Evolutionary conservation across 2,797 vertebrate genomes (phyloP).

Genomic region (Anas bernieri): DNA sequence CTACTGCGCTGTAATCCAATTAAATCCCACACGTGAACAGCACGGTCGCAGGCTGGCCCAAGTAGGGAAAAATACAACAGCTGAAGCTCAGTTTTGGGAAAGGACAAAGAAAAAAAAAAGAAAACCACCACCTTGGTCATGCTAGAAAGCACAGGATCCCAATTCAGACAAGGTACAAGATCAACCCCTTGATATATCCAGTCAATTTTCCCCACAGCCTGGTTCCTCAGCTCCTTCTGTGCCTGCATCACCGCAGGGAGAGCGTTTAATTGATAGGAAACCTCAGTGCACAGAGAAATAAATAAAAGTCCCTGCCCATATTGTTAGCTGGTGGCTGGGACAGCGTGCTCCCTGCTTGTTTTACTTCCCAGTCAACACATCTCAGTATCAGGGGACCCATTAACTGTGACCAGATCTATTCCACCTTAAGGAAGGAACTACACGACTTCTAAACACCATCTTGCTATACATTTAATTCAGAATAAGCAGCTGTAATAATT

Average conservation of each 20-base stretch:
- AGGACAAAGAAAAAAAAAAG: not conserved
- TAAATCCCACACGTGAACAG: not conserved
- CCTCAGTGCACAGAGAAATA: not conserved
- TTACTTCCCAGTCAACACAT: not conserved
- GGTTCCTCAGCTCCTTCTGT: not conserved
- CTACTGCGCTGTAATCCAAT: not conserved
- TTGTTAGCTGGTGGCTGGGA: not conserved
- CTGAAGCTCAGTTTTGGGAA: not conserved
- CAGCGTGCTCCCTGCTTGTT: not conserved
- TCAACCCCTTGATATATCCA: not conserved
- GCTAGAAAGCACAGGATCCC: not conserved
- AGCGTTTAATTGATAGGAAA: not conserved
- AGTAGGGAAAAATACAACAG: not conserved
- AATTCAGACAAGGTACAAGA: not conserved
- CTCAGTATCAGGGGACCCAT: fast-evolving
- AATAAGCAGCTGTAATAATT: not conserved
- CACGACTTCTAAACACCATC: not conserved
- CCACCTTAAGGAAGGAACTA: not conserved
- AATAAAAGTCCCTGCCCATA: not conserved
- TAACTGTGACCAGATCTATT: not conserved
- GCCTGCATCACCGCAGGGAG: not conserved
- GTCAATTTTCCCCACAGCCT: not conserved
- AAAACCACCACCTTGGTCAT: not conserved
- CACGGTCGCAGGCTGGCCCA: not conserved
- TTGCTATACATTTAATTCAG: not conserved